Conservation (phyloP, 2,113 vertebrate species). For the Sebastes fasciatus region DNA sequence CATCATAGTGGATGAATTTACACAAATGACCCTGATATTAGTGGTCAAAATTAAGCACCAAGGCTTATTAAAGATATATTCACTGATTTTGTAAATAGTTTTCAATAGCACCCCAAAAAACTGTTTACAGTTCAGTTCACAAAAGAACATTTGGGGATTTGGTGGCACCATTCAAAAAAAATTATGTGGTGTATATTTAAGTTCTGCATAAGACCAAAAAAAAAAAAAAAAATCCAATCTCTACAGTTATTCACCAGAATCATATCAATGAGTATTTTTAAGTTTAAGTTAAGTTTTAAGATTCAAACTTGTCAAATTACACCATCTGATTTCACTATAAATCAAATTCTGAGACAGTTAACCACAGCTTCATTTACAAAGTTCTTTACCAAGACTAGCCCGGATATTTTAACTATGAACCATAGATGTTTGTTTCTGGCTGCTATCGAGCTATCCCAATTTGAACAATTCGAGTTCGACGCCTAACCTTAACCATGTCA, state of each 20-base stretch:
- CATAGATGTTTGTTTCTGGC: background rate
- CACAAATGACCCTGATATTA: background rate
- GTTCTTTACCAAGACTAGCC: constrained; percentile 18
- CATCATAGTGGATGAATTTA: background rate
- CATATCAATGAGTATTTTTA: background rate
- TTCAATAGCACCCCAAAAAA: background rate
- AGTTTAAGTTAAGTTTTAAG: too few species aligned
- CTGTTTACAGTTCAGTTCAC: background rate
- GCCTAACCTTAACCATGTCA: too few species aligned
- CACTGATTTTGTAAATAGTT: background rate
- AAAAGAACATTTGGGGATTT: background rate
- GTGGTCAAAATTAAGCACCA: constrained; percentile 10
- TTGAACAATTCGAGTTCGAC: too few species aligned
- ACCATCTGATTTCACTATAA: constrained; percentile 19
- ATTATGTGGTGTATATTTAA: background rate
- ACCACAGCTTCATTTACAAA: constrained; percentile 7
- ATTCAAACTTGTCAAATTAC: constrained; percentile 7
- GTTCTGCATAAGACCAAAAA: background rate
- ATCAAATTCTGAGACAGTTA: constrained; percentile 15
- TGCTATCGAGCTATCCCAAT: background rate
- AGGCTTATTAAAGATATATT: background rate
- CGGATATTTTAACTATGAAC: background rate
- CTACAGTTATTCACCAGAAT: constrained; percentile 22
- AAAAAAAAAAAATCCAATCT: background rate
- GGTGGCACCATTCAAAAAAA: background rate